Percentiles rank a stretch among this genome's conserved stretches.
phyloP scores from a whole-genome alignment of 2,888 invertebrate species.

The Tiphia femorata region DNA sequence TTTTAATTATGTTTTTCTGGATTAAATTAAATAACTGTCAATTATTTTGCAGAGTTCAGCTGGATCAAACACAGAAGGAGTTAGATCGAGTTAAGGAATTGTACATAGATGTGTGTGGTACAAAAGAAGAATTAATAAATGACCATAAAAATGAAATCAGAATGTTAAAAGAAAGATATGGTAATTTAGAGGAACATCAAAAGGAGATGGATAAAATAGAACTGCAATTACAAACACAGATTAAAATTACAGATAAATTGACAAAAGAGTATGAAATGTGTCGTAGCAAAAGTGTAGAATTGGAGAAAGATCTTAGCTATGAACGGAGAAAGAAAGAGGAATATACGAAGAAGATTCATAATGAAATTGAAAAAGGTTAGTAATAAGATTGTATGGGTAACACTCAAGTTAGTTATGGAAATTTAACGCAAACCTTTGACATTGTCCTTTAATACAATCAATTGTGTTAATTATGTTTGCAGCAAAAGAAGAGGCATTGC shows the following conservation, averaged over 20 bases:
- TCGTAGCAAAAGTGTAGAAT: constrained; percentile 53
- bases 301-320: constrained; percentile 57
- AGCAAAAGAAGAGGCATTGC: constrained; percentile 63
- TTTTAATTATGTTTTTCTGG: background rate
- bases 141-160: constrained; percentile 73
- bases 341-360: constrained; percentile 56
- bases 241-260: constrained; percentile 51
- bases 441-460: no score
- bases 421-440: background rate
- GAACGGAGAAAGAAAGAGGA: constrained; percentile 58
- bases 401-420: background rate
- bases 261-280: constrained; percentile 54
- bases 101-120: constrained; percentile 73
- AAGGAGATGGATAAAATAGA: constrained; percentile 51
- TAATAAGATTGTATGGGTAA: constrained; percentile 6
- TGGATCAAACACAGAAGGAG: constrained; percentile 63
- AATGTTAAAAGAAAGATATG: constrained; percentile 67
- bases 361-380: constrained; percentile 60
- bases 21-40: no score
- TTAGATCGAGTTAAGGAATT: constrained; percentile 61
- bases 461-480: constrained; percentile 3
- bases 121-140: constrained; percentile 73
- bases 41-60: constrained; percentile 54
- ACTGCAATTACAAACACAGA: constrained; percentile 52
- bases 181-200: constrained; percentile 47